These are phyloP conservation scores for Rhinolophus sinicus DNA, from an alignment of 2,113 vertebrate species.

Conservation along the genomic window DNA sequence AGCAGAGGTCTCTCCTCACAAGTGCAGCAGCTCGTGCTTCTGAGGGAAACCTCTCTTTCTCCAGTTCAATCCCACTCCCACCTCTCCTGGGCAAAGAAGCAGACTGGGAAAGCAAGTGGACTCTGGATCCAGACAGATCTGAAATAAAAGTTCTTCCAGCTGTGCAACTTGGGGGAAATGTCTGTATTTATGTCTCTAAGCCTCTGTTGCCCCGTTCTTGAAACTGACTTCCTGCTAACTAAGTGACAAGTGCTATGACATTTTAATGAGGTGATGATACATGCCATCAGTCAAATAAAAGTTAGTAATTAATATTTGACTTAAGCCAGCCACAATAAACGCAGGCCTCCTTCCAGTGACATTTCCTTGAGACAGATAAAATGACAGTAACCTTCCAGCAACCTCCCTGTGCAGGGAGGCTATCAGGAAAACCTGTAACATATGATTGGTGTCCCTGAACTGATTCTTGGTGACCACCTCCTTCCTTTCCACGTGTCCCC, in stretches of 20 bases:
- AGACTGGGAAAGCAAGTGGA: neutral
- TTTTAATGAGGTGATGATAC: no score
- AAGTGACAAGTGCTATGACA: accelerated
- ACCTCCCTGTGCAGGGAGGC: neutral
- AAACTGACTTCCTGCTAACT: neutral
- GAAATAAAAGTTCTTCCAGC: neutral
- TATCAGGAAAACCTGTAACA: neutral
- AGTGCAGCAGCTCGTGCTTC: accelerated
- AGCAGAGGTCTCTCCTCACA: neutral
- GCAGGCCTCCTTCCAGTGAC: neutral
- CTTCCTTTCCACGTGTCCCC: neutral
- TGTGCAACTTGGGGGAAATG: neutral
- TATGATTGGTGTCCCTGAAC: neutral
- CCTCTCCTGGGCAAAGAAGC: neutral
- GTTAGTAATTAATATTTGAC: no score
- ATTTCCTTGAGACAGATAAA: neutral
- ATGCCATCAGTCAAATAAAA: neutral
- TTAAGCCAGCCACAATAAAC: neutral
- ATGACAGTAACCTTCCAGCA: neutral
- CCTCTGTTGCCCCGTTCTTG: neutral
- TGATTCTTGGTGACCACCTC: neutral
- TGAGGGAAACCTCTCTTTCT: accelerated
- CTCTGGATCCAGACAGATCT: neutral
- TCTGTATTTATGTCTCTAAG: neutral
- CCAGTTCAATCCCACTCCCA: accelerated